Evolutionary conservation across 2,797 vertebrate genomes (phyloP).

Genomic region (Threskiornis aethiopicus): DNA sequence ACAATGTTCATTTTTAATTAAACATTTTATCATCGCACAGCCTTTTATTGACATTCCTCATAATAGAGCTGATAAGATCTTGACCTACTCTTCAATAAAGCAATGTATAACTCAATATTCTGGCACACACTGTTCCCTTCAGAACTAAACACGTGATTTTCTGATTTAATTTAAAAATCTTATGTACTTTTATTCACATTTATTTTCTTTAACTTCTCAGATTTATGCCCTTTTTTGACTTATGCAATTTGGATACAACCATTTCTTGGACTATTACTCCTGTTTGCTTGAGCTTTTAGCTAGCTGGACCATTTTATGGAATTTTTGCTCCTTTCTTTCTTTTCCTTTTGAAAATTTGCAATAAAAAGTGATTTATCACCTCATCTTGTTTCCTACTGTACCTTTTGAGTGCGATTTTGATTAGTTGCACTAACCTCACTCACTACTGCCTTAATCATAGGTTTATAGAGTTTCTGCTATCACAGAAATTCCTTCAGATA

Average conservation of each 20-base stretch:
- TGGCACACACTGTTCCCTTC: conserved; percentile 17
- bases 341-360: neutral
- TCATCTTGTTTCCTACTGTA: neutral
- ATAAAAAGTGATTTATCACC: neutral
- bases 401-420: neutral
- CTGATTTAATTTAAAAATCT: conserved; percentile 57
- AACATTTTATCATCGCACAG: conserved; percentile 56
- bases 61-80: conserved; percentile 66
- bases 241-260: neutral
- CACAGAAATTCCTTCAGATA: neutral
- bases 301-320: neutral
- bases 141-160: conserved; percentile 53
- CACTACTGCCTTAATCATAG: neutral
- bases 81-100: conserved; percentile 61
- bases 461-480: neutral
- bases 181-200: neutral
- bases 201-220: conserved; percentile 29
- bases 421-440: neutral
- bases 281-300: neutral
- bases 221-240: neutral
- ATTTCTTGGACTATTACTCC: neutral
- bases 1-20: conserved; percentile 72
- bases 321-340: neutral
- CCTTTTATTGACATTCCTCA: conserved; percentile 66
- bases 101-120: conserved; percentile 60